Base-by-base conservation (phyloP, 2,113 vertebrate species). In the Corvus hawaiiensis region DNA sequence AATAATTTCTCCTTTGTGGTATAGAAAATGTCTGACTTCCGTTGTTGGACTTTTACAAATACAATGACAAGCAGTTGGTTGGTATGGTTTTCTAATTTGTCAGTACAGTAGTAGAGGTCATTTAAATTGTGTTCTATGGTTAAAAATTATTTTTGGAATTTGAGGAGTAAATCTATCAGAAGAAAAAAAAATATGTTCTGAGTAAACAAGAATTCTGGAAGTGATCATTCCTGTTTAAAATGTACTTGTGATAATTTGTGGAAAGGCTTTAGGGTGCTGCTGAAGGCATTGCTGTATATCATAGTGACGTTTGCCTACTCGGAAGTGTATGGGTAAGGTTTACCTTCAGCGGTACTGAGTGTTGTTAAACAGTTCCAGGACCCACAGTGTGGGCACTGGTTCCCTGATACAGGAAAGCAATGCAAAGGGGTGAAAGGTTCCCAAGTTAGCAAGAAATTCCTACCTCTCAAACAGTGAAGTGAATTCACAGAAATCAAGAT, bases 401-500 rank as follows among this genome's bases (percentile, higher is more conserved):
- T 95, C 93, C 84, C 84, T 92, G 83, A 81, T 32, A 35, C 16
- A 87, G 67, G 80, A 84, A 76, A 79, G 73, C 13, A 79, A 90
- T 95, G 96, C 63, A 89, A 90, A 84, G 44, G 51, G 78, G 15
- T 90, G 94, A 96, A 75, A 49, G 24, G 69, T 96, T 94, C 55
- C 76, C 81, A 85, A 66, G 23, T 67, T 95, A 49, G 81, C 64
- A 95, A 88, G 96, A 97, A 97, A 94, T 95, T 96, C 15, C 28
- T 74, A 79, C 67, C 89, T 76, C 89, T 97, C 83, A 97, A 96
- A 94, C 89, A 73, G 90, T 95, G 77, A 92, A 96, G 32, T 87
- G 93, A 96, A 96, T 93, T 97, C 84, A 94, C 54, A 97, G 89
- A 96, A 97, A 96, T 96, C 52, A 92, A 95, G 78, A 78, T 82